Percentiles rank a stretch among this genome's conserved stretches.
phyloP scores from a whole-genome alignment of 2,797 vertebrate genomes.

The Myotis planiceps region DNA sequence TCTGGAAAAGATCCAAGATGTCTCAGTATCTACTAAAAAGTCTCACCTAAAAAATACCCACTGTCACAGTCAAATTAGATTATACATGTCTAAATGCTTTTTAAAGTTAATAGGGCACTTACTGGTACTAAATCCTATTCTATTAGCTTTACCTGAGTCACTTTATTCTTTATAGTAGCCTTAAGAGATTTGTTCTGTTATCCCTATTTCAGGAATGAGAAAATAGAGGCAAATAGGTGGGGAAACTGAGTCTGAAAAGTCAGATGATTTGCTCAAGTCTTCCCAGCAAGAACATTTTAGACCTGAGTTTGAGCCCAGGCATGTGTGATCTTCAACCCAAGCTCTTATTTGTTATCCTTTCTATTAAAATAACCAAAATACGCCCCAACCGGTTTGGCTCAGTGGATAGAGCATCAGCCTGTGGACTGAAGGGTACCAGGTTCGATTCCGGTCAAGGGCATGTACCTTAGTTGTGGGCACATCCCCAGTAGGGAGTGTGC shows the following conservation, averaged over 20 bases:
- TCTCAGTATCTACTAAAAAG: background rate
- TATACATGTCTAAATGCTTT: background rate
- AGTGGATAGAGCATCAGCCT: no score
- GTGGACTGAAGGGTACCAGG: no score
- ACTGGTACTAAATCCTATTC: background rate
- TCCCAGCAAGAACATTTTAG: background rate
- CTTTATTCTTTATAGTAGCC: background rate
- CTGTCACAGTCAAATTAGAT: background rate
- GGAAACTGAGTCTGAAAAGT: background rate
- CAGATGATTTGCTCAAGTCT: background rate
- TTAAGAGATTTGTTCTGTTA: background rate
- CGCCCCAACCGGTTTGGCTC: no score
- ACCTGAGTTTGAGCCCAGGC: background rate
- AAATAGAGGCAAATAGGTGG: background rate
- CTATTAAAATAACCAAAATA: background rate
- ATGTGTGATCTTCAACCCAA: background rate
- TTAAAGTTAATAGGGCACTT: background rate
- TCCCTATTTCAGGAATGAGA: background rate
- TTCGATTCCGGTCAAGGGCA: no score
- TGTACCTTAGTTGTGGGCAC: no score
- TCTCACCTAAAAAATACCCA: background rate
- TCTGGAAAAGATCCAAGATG: background rate
- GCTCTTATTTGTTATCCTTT: background rate
- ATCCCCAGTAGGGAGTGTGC: no score
- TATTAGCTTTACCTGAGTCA: background rate